Percentiles rank a stretch among this genome's conserved stretches.
phyloP scores from a whole-genome alignment of 2,113 vertebrate species.

The Odontesthes bonariensis region DNA sequence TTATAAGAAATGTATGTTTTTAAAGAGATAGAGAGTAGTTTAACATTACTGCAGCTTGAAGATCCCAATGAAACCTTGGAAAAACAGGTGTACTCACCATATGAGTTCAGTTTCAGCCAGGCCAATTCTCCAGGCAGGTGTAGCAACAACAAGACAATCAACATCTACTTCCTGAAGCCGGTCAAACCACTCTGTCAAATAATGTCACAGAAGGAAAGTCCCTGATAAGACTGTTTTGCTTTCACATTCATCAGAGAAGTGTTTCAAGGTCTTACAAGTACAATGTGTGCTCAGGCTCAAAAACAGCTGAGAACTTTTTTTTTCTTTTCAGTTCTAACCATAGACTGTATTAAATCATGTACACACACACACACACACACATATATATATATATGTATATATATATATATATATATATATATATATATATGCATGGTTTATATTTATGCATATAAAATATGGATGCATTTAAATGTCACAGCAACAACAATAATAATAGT shows the following conservation, averaged over 20 bases:
- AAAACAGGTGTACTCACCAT: slow-evolving; percentile 45
- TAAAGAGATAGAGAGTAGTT: not conserved
- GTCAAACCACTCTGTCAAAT: slow-evolving; percentile 18
- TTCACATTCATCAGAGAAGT: slow-evolving; percentile 46
- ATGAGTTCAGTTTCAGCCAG: slow-evolving; percentile 7
- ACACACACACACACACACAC: no score
- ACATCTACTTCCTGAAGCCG: slow-evolving; percentile 13
- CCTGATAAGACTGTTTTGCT: slow-evolving; percentile 49
- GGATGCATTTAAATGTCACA: no score
- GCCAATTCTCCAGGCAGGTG: slow-evolving; percentile 9
- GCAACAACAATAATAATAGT: no score
- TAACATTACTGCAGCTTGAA: not conserved
- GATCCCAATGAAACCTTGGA: not conserved
- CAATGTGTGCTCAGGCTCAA: not conserved
- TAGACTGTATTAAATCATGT: no score
- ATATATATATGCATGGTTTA: no score
- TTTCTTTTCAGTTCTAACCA: not conserved
- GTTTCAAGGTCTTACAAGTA: not conserved
- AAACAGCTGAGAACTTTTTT: not conserved
- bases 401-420: no score
- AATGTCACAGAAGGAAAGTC: slow-evolving; percentile 29
- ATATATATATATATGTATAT: no score
- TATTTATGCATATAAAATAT: no score
- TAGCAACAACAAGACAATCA: not conserved
- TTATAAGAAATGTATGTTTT: not conserved